Conservation (phyloP, 2,888 invertebrate genomes). For the Cactoblastis cactorum region DNA sequence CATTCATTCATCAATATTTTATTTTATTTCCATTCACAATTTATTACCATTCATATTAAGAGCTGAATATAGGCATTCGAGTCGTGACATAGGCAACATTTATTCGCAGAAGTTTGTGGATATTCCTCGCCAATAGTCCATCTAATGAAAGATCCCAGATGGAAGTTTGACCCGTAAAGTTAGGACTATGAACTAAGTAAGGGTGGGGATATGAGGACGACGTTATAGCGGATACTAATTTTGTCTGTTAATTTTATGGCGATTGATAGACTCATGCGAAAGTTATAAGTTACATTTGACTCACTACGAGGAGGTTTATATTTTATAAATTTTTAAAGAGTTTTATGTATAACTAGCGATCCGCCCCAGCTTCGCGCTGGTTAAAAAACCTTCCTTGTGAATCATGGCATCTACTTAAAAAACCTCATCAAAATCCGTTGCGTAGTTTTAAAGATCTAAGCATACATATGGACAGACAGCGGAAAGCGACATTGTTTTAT, state of each 20-base stretch:
- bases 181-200: background rate
- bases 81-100: background rate
- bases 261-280: too few species aligned
- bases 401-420: too few species aligned
- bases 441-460: too few species aligned
- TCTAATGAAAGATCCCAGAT: constrained; percentile 12
- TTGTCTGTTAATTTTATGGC: background rate
- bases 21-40: background rate
- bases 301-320: too few species aligned
- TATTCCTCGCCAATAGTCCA: background rate
- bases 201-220: background rate
- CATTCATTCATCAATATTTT: background rate
- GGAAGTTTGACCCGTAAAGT: constrained; percentile 9
- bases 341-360: too few species aligned
- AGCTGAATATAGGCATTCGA: background rate
- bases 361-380: too few species aligned
- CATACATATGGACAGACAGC: too few species aligned
- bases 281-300: too few species aligned
- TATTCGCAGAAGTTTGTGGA: background rate
- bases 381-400: too few species aligned
- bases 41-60: background rate
- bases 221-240: background rate
- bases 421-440: too few species aligned
- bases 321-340: too few species aligned
- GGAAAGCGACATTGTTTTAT: too few species aligned